Evolutionary conservation across 2,888 invertebrate genomes (phyloP), one percentile per base, ranked within the genome.

Genomic region (Eurois occulta): DNA sequence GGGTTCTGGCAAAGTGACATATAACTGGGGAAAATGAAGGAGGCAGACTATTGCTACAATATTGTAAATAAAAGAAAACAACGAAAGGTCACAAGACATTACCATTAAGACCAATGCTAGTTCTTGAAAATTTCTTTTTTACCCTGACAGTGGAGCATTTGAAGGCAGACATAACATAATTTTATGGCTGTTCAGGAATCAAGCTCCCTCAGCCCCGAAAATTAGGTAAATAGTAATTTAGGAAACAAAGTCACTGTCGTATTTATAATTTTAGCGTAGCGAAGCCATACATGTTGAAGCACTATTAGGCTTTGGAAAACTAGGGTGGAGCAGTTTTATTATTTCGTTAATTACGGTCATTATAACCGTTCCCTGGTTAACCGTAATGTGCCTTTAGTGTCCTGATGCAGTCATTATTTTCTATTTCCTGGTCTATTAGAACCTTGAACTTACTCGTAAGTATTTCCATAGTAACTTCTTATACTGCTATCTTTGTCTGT

Each of bases 281-380:
- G 69, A 65, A 65, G 18, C 35, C 68, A 48, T 60, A 66, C 77
- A 77, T 83, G 84, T 64, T 55, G 21, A 13, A 68, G 35, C 70
- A 58, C 68, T 68, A 78, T 69, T 72, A 84, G 48, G 48, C 35
- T 65, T 72, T 55, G 18, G 1, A 38, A 65, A 78, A 71, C 28
- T 64, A 58, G 79, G 80, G 84, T 72, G 68, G 16, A 43, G 64
- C 32, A 10, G 32, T 71, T 74, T 60, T 71, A 69, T 72, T 65
- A 60, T 55, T 32, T 16, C 21, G 38, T 60, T 72, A 79, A 79
- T 79, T 69, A 72, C 18, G 16, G 4, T 41, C 35, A 71, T 38
- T 48, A 38, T 11, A n/a, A 65, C 43, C 43, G 43, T 66, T 66
- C 48, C 84, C 78, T 55, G 6, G 60, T 35, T 46, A n/a, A 21